These are phyloP conservation scores for Gambusia affinis DNA, from an alignment of 2,113 vertebrate species.

Conservation along the genomic window DNA sequence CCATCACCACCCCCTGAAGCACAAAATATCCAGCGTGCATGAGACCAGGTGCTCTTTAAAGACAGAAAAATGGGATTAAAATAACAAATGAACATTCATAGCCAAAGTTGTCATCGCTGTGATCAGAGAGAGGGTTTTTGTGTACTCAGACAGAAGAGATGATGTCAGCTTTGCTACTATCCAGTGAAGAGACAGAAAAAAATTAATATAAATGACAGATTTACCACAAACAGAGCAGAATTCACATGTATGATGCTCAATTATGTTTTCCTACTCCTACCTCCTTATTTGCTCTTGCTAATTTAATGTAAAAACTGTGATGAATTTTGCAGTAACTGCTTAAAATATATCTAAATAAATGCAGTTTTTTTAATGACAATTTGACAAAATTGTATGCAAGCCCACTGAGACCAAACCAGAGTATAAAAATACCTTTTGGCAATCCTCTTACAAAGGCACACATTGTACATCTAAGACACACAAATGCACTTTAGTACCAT, in stretches of 20 bases:
- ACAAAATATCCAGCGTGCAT: constrained; percentile 56
- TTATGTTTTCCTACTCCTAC: not conserved
- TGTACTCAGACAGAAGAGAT: constrained; percentile 50
- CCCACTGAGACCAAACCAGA: constrained; percentile 53
- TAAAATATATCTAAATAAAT: constrained; percentile 2
- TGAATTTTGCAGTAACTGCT: constrained; percentile 4
- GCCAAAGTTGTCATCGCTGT: constrained; percentile 46
- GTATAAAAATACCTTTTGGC: constrained; percentile 68
- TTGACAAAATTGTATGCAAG: constrained; percentile 16
- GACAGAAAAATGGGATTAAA: constrained; percentile 54
- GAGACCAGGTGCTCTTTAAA: constrained; percentile 64
- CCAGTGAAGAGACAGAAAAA: constrained; percentile 20
- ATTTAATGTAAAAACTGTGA: constrained; percentile 4
- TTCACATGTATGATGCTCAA: not conserved
- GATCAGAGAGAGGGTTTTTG: constrained; percentile 53
- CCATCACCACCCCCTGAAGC: constrained; percentile 39
- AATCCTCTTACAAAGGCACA: constrained; percentile 73
- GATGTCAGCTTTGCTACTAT: constrained; percentile 53
- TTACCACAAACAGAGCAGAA: not conserved
- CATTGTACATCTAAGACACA: constrained; percentile 72
- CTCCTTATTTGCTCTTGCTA: not conserved
- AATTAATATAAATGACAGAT: not conserved
- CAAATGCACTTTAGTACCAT: constrained; percentile 67
- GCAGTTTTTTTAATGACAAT: constrained; percentile 25
- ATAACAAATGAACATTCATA: constrained; percentile 68